These are phyloP conservation scores for Dryoscopus gambensis DNA, from an alignment of 2,113 vertebrate species.

Conservation along the genomic window DNA sequence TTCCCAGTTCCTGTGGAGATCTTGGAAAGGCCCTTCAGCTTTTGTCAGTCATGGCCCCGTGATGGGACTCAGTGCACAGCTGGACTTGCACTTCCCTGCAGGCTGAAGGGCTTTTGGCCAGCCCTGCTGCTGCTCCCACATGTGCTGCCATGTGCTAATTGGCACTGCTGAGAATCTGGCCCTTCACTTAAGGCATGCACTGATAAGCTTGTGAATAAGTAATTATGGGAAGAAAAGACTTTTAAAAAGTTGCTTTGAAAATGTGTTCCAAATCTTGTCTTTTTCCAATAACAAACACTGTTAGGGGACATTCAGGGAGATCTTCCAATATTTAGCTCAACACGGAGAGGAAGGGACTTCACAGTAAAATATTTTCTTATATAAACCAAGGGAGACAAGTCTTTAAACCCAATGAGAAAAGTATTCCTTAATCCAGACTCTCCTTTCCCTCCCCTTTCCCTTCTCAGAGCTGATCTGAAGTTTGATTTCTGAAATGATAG, in stretches of 20 bases:
- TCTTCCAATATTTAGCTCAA: neutral
- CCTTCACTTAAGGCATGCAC: neutral
- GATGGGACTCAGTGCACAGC: neutral
- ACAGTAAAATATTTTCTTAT: neutral
- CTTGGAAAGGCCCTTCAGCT: neutral
- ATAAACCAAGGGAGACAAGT: slow-evolving; percentile 2
- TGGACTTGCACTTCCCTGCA: neutral
- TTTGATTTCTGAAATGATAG: slow-evolving; percentile 7
- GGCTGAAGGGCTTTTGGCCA: neutral
- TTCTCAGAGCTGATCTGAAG: slow-evolving; percentile 5
- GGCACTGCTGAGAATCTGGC: slow-evolving; percentile 9
- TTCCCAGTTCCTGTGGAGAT: neutral
- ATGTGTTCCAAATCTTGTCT: neutral
- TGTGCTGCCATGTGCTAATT: slow-evolving; percentile 1
- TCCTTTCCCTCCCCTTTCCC: neutral
- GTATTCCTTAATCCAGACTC: neutral
- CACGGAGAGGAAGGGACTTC: neutral
- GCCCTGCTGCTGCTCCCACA: neutral
- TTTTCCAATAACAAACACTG: neutral
- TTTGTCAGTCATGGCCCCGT: neutral
- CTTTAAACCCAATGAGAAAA: slow-evolving; percentile 9
- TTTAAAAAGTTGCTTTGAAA: neutral
- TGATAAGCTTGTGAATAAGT: neutral
- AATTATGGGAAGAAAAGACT: neutral
- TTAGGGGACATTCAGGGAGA: neutral